Evolutionary conservation across 37 sponge, comb jelly and placozoan species (phyloP), one percentile per base, ranked within the genome.

Genomic region (Cladorhizidae sp.): DNA sequence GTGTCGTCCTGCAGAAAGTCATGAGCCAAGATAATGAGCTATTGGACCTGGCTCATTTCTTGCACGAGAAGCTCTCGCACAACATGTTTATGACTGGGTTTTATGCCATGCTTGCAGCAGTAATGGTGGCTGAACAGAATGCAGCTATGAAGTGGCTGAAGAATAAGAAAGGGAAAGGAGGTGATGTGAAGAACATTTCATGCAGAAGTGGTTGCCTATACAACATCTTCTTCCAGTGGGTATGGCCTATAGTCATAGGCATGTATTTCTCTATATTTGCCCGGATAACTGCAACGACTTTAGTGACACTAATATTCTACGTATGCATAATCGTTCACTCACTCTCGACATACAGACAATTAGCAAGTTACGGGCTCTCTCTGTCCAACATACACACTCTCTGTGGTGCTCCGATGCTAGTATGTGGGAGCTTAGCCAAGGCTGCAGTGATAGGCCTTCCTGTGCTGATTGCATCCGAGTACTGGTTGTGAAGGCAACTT

Each of bases 191-290:
- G 2, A 67, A 67, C 20, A 35, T 18, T 67, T 17, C 38, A n/a
- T 36, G 8, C 40, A 17, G 21, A 23, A 14, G 23, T 29, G 22
- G 29, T 17, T 36, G 11, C 7, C 20, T 37, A 21, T 31, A 6
- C 37, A 67, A 28, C 1, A 28, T 32, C 49, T 25, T 41, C 29
- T n/a, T 56, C 14, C 32, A 9, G 28, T 63, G 64, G 64, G 64
- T 63, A 25, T n/a, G 22, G 49, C 78, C 78, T 21, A 11, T 77
- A 5, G 43, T 63, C 21, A 77, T 63, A 33, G 78, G 78, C 7
- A 3, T 77, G n/a, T 77, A 31, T 58, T 63, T 77, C 29, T 64
- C 63, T 7, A 40, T 77, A 26, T 61, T 77, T 43, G 45, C 78
- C 6, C 18, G 45, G 2, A 26, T 8, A 37, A 77, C 78, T 33